phyloP scores from a whole-genome alignment of 1,140 invertebrate genomes.

The Drosophila varians region DNA sequence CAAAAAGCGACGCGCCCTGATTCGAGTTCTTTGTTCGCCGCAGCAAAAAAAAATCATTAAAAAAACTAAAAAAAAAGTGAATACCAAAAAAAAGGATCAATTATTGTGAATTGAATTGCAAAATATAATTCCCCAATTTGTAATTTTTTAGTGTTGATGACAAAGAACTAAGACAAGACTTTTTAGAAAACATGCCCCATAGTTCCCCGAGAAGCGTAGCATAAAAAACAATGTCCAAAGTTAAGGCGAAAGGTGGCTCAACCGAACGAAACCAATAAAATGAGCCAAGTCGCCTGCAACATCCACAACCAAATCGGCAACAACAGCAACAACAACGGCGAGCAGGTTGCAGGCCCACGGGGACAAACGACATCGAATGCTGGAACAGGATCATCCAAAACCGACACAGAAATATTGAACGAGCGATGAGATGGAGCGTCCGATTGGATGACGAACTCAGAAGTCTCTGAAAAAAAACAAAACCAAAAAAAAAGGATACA shows the following conservation, averaged over 20 bases:
- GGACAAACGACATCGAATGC: slow-evolving; percentile 28
- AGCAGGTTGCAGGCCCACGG: slow-evolving; percentile 43
- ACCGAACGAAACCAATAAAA: slow-evolving; percentile 60
- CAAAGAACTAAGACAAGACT: slow-evolving; percentile 39
- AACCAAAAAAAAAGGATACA: neutral
- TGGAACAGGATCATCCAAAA: slow-evolving; percentile 9
- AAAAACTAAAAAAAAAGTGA: neutral
- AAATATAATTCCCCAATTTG: neutral
- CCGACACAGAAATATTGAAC: slow-evolving; percentile 18
- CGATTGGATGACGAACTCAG: slow-evolving; percentile 63
- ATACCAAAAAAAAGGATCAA: neutral
- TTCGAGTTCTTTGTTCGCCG: slow-evolving; percentile 15
- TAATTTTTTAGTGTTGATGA: slow-evolving; percentile 37
- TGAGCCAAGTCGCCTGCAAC: slow-evolving; percentile 53
- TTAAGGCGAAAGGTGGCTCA: slow-evolving; percentile 41
- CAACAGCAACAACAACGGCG: slow-evolving; percentile 30
- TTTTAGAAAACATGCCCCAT: slow-evolving; percentile 40
- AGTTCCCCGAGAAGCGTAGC: slow-evolving; percentile 39
- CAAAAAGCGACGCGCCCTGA: slow-evolving; percentile 48
- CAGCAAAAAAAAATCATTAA: neutral
- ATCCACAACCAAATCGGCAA: slow-evolving; percentile 29
- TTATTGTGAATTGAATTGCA: too few relatives aligned
- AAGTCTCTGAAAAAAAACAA: slow-evolving; percentile 16
- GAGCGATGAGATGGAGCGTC: slow-evolving; percentile 62
- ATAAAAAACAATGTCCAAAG: slow-evolving; percentile 56